Conservation (phyloP, 1,140 invertebrate genomes). For the Calephelis virginiensis region DNA sequence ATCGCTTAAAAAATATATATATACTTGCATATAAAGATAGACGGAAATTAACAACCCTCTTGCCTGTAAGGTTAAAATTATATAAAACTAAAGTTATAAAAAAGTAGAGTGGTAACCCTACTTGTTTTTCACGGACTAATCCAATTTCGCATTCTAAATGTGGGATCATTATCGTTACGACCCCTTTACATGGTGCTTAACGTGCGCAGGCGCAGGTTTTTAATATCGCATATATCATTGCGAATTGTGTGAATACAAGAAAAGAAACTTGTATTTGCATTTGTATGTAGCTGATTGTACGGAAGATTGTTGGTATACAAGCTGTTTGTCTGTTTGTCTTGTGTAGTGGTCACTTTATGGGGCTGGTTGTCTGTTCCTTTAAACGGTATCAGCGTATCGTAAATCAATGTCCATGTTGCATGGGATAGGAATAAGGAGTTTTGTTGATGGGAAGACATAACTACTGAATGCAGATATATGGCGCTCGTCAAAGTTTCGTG, state of each 20-base stretch:
- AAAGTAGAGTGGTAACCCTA: constrained; percentile 12
- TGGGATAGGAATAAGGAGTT: too few species aligned
- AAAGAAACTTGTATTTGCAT: constrained; percentile 15
- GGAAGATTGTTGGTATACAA: constrained; percentile 2
- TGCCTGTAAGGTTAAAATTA: too few species aligned
- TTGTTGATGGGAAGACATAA: too few species aligned
- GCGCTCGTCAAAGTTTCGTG: too few species aligned
- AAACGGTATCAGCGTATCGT: too few species aligned
- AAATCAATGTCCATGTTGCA: too few species aligned
- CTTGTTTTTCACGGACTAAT: constrained; percentile 48
- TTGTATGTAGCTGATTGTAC: constrained; percentile 15
- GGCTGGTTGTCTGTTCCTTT: not conserved
- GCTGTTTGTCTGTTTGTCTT: not conserved
- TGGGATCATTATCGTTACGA: constrained; percentile 36
- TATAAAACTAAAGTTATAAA: too few species aligned
- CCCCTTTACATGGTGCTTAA: constrained; percentile 20
- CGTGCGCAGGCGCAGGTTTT: constrained; percentile 21
- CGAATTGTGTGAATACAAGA: constrained; percentile 1
- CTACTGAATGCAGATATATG: too few species aligned
- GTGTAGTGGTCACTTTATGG: constrained; percentile 9
- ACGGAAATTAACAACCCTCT: too few species aligned
- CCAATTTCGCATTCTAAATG: constrained; percentile 47
- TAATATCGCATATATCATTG: constrained; percentile 21
- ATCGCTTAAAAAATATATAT: not conserved
- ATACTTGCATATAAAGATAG: too few species aligned